Conservation (phyloP, 2,113 vertebrate species). For the Callospermophilus lateralis region DNA sequence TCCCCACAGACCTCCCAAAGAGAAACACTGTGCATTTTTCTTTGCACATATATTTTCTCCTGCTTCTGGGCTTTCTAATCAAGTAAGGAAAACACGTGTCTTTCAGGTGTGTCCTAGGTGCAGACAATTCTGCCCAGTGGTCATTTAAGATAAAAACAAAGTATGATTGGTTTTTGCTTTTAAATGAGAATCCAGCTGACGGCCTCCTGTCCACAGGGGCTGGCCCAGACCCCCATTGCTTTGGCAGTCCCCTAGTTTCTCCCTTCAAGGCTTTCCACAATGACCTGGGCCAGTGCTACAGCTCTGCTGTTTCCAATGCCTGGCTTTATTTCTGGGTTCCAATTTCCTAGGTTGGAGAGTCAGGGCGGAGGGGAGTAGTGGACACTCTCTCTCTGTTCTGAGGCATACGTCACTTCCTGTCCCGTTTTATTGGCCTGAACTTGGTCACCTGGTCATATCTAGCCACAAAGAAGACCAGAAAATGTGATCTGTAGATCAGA, state of each 20-base stretch:
- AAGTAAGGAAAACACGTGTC: not conserved
- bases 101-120: not conserved
- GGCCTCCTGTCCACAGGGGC: not conserved
- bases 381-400: not conserved
- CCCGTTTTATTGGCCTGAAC: not conserved
- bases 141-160: not conserved
- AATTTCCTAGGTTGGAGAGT: no score
- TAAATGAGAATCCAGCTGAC: not conserved
- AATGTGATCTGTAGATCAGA: not conserved
- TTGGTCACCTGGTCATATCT: not conserved
- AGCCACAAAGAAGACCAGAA: not conserved
- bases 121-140: not conserved
- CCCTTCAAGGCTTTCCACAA: not conserved
- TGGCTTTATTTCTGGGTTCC: not conserved
- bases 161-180: not conserved
- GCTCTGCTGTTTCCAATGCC: not conserved
- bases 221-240: not conserved
- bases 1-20: not conserved
- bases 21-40: not conserved
- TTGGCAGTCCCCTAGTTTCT: not conserved
- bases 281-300: no score
- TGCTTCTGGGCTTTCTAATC: not conserved
- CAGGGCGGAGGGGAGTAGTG: fast-evolving
- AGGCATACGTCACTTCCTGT: not conserved
- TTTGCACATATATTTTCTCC: no score